Base-by-base conservation (phyloP, 2,888 invertebrate genomes). In the Drosophila tanythrix region DNA sequence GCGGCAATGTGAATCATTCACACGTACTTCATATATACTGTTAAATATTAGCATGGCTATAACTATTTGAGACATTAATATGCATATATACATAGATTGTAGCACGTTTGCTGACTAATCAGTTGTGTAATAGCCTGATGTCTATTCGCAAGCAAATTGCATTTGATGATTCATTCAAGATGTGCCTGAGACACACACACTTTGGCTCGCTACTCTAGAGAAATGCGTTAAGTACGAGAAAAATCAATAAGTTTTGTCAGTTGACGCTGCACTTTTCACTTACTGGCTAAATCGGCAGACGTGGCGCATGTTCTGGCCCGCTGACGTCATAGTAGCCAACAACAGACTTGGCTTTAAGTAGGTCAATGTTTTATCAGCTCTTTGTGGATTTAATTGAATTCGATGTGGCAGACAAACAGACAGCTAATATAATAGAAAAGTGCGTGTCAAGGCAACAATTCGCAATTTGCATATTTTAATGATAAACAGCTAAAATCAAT, bases 301-400 rank as follows among this genome's bases (percentile, higher is more conserved):
- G 29, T 25, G 46, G 58, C 43, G 51, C 70, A 63, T 68, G 52
- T 50, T 52, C 63, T 64, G 10, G 56, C 27, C 57, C 18, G 66
- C 67, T 85, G 88, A 85, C 85, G 89, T 85, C 85, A 85, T 82
- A 51, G 52, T 74, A 68, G 79, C 82, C 66, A 74, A 82, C 55
- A 25, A 11, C 69, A 75, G 75, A 73, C 65, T 73, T 58, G 78
- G 56, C 66, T 57, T 31, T 31, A 76, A 79, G 67, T 85, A 62
- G 89, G 85, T 85, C 89, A 85, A 85, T 85, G 89, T 72, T 84
- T 76, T 58, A 69, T 76, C 71, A 52, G 71, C 61, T 85, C 66
- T 84, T 70, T 67, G 71, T 52, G 66, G 67, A 60, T 82, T 84
- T 65, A 84, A 83, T 83, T 81, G 69, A 89, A 83, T 83, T 80